phyloP scores from a whole-genome alignment of 2,888 invertebrate species.

The Heliconius aoede region DNA sequence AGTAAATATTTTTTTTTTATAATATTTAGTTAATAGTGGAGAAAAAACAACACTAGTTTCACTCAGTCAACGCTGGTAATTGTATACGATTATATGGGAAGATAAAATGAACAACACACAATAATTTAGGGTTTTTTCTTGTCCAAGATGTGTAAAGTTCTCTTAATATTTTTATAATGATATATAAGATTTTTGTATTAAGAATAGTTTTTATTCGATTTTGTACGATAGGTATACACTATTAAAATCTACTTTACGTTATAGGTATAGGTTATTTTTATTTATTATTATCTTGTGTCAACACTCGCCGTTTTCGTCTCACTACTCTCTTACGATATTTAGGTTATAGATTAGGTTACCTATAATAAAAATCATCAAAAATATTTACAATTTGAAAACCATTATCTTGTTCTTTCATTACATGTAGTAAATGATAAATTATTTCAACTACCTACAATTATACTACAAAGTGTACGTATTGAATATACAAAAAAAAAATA shows the following conservation, averaged over 20 bases:
- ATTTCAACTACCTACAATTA: background rate
- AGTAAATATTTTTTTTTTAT: background rate
- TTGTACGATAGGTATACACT: background rate
- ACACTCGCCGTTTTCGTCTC: no score
- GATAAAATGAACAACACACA: background rate
- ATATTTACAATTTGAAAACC: no score
- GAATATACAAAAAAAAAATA: background rate
- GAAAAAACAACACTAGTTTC: background rate
- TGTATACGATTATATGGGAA: background rate
- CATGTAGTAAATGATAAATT: background rate
- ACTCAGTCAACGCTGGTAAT: background rate
- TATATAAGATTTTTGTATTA: background rate
- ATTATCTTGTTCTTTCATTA: background rate
- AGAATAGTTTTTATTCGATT: background rate
- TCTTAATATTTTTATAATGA: conserved; percentile 2
- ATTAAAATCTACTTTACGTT: background rate
- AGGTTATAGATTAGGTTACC: no score
- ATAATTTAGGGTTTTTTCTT: background rate
- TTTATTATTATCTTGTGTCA: background rate
- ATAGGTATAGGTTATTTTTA: background rate
- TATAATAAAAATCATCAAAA: no score
- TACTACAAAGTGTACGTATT: background rate
- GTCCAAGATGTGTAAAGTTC: background rate
- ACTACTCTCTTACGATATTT: no score
- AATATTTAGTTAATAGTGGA: background rate